A percentile compares a stretch with the other conserved stretches of the same genome.
phyloP scores from a whole-genome alignment of 2,888 invertebrate species.

The Barypeithes pellucidus region DNA sequence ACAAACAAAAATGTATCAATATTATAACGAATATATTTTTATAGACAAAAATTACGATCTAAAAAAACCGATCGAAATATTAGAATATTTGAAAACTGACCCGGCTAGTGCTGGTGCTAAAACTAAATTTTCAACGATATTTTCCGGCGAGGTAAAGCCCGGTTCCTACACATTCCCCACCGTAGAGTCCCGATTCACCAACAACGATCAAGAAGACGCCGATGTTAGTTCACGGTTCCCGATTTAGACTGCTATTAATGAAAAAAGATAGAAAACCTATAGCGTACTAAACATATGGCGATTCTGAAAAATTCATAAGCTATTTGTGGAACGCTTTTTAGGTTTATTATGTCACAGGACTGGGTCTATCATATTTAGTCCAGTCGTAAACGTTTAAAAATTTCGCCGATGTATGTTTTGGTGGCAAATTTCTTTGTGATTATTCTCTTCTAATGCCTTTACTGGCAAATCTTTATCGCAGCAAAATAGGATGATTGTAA shows the following conservation, averaged over 20 bases:
- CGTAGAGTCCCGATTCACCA: constrained; percentile 34
- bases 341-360: constrained; percentile 61
- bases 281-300: constrained; percentile 40
- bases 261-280: constrained; percentile 41
- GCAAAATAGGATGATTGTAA: too few species aligned
- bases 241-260: constrained; percentile 43
- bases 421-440: too few species aligned
- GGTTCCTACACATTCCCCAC: constrained; percentile 61
- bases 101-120: constrained; percentile 35
- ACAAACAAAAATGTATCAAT: neutral
- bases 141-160: constrained; percentile 60
- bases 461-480: too few species aligned
- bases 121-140: constrained; percentile 52
- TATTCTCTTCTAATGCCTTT: too few species aligned
- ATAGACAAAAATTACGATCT: constrained; percentile 2
- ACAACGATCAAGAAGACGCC: constrained; percentile 37
- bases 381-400: constrained; percentile 10
- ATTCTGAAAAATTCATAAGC: constrained; percentile 47
- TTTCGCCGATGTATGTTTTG: neutral
- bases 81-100: constrained; percentile 43
- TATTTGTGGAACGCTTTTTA: constrained; percentile 62
- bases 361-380: constrained; percentile 41
- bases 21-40: neutral
- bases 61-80: neutral
- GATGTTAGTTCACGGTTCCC: constrained; percentile 31